Evolutionary conservation across 2,113 vertebrate genomes (phyloP).

Genomic region (Syngnathus floridae): DNA sequence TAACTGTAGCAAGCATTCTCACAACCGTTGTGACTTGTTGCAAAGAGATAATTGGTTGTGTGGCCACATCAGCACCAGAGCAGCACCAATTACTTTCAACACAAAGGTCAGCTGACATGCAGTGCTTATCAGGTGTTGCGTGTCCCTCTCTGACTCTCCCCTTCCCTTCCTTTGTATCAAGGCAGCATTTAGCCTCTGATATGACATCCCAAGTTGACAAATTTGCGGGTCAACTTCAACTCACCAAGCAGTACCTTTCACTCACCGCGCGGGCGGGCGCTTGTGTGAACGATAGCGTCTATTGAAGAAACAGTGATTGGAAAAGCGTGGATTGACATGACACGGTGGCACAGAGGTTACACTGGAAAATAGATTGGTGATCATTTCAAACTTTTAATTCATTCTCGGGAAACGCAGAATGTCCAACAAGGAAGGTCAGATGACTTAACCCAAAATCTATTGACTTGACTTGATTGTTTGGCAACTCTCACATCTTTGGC

Average conservation of each 20-base stretch:
- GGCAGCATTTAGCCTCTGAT: neutral
- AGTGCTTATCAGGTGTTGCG: neutral
- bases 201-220: neutral
- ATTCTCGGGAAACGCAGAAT: constrained; percentile 60
- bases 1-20: neutral
- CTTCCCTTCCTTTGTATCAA: neutral
- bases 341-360: constrained; percentile 19
- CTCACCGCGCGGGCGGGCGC: neutral
- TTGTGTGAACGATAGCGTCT: neutral
- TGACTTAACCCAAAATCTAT: constrained; percentile 78
- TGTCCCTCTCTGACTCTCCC: neutral
- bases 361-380: constrained; percentile 39
- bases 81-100: neutral
- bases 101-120: neutral
- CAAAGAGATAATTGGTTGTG: neutral
- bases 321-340: neutral
- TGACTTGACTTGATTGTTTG: constrained; percentile 61
- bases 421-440: constrained; percentile 57
- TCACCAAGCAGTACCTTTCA: neutral
- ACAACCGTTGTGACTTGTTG: neutral
- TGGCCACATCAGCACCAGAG: neutral
- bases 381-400: constrained; percentile 54
- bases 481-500: constrained; percentile 41
- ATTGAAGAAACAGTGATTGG: too few species aligned
- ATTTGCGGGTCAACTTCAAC: neutral